Evolutionary conservation across 1,140 invertebrate genomes (phyloP).

Genomic region (Cherax destructor): DNA sequence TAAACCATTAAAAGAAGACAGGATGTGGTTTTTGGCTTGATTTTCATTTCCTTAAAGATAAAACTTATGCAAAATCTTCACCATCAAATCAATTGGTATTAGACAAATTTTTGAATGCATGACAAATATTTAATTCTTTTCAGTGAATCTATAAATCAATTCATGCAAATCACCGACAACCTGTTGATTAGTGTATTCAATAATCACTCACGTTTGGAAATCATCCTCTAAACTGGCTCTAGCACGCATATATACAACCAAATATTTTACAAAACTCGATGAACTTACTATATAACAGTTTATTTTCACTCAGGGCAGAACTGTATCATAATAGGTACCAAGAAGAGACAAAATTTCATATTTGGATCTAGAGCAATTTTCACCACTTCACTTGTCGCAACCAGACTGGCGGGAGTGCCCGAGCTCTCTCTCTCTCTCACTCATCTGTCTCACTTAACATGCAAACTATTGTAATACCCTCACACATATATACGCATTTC

Average conservation of each 20-base stretch:
- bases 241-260: not conserved
- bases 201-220: constrained; percentile 14
- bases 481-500: not conserved
- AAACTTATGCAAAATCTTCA: not conserved
- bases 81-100: not conserved
- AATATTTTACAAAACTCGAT: no score
- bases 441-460: no score
- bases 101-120: not conserved
- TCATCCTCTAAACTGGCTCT: not conserved
- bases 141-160: not conserved
- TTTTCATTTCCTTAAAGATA: not conserved
- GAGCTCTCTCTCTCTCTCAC: not conserved
- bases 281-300: constrained; percentile 12
- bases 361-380: constrained; percentile 22
- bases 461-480: not conserved
- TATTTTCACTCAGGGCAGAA: constrained; percentile 7
- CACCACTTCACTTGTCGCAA: constrained; percentile 40
- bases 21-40: not conserved
- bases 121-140: not conserved
- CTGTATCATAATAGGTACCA: not conserved
- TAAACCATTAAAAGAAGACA: not conserved
- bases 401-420: constrained; percentile 2
- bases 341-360: constrained; percentile 10
- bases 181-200: constrained; percentile 41
- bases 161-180: constrained; percentile 25